Base-by-base conservation (phyloP, 2,113 vertebrate genomes). In the Rhegmatorhina hoffmannsi region DNA sequence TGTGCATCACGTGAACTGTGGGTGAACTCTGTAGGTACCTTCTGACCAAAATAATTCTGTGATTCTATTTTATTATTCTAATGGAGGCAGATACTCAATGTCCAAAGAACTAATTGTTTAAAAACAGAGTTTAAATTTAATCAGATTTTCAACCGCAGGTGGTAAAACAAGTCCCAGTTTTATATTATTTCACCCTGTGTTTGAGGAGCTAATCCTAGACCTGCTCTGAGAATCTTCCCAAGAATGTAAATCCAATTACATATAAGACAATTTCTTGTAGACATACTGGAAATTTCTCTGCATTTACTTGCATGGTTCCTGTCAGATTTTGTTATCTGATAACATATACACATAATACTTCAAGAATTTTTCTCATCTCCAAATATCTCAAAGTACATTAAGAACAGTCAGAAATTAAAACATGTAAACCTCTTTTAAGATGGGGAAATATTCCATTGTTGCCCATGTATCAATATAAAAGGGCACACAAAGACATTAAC, bases 231-330 rank as follows among this genome's bases (percentile, higher is more conserved):
- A 77, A 19, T 55, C 46, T 89, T 89, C 38, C 67, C 31, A 87
- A 76, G 40, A 73, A 91, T 74, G 19, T 66, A 91, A 94, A 90
- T 84, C 64, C 36, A 84, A 26, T 63, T 79, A 77, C 20, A 44
- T 80, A 36, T n/a, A 86, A 91, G 63, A 81, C 14, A 59, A 73
- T 86, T 90, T 44, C 67, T 83, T 92, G 75, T 79, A 95, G 52
- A 70, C 29, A 33, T 50, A 88, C 24, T 64, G 47, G 56, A 94
- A 84, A 66, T 70, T 74, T 95, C 76, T 83, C 62, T 83, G 62
- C 40, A 69, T 89, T 89, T 89, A 76, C 55, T 92, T 77, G 46
- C 14, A 25, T 34, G n/a, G 23, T 69, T 92, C 33, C 60, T 92
- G 43, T 59, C 64, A 91, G 64, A 82, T 70, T 91, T 73, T 84